Evolutionary conservation across 2,888 invertebrate genomes (phyloP), one percentile per base, ranked within the genome.

Genomic region (Sisyra nigra): DNA sequence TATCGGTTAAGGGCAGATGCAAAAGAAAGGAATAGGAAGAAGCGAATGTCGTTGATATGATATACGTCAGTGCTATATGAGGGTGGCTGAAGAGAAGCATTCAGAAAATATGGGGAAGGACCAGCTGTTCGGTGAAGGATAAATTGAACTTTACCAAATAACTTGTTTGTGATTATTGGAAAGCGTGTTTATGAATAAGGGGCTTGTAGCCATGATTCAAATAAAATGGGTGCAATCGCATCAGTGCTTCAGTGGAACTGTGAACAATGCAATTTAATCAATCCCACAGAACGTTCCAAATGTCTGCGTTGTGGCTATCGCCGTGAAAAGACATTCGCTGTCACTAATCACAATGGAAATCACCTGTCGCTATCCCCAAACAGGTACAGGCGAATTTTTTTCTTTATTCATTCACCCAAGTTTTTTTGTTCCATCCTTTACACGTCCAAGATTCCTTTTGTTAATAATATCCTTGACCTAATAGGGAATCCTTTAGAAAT

Each of bases 171-270:
- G 17, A 35, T 35, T 24, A 7, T 24, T 24, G 7, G 24, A 24
- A 24, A 24, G 24, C 24, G 24, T 38, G 18, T 38, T 11, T 18
- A 38, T 9, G 11, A 38, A 11, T 18, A 18, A 18, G 39, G 46
- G 42, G 42, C 43, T 48, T 40, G 46, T 49, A 62, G 65, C 61
- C 63, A 69, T 70, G 69, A 65, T 62, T 65, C 60, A 63, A 57
- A 55, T 60, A 69, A 62, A 61, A 88, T 88, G 88, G 88, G 88
- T 68, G 86, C 87, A 65, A 87, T 87, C 71, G 86, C 87, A 68
- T 88, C 88, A 65, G 87, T 88, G 70, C 76, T 88, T 65, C 88
- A 88, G 72, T 89, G 87, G 87, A 82, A 85, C 71, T 88, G 88
- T 73, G 76, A 76, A 65, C 75, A 78, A 66, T 88, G 88, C 71